Base-by-base conservation (phyloP, 2,888 invertebrate genomes). In the Axea sp. region DNA sequence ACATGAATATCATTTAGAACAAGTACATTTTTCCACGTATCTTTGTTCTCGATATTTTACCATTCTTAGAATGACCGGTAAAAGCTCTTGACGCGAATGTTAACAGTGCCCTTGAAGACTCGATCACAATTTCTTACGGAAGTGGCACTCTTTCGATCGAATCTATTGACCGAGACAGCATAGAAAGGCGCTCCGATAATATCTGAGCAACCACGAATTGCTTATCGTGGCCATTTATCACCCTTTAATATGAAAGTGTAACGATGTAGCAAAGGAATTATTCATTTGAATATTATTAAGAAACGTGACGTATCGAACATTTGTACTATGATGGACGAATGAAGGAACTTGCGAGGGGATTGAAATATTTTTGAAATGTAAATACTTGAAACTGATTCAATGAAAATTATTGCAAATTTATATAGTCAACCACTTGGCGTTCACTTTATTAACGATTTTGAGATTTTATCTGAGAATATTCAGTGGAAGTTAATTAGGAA, bases 121-220 rank as follows among this genome's bases (percentile, higher is more conserved):
- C 19, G 17, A 12, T 14, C 51, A 41, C 51, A 62, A 51, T 64
- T 53, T 64, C 64, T 64, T 64, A 35, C 64, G 64, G 55, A 65
- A 65, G 65, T 65, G 26, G 65, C 45, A 30, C 65, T 55, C 65
- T 12, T 19, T n/a, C n/a, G 65, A 65, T 65, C 55, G 55, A 65
- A 65, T 37, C 55, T 37, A 65, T 65, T 55, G 45, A 55, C 26
- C 45, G 28, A 31, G 31, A 9, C 49, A 35, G 33, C 15, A 26
- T 41, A n/a, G 24, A 43, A 43, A 15, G 33, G 15, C 33, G 15
- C 14, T 1, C 22, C 43, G 65, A 65, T 65, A 55, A 55, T 31
- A 45, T 65, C 55, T 43, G 24, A 65, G 53, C 9, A 35, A 55
- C 65, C 45, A 22, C 45, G 22, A 65, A 45, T 41, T 19, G 35